Evolutionary conservation across 2,113 vertebrate genomes (phyloP).

Genomic region (Nothobranchius kuhntae): DNA sequence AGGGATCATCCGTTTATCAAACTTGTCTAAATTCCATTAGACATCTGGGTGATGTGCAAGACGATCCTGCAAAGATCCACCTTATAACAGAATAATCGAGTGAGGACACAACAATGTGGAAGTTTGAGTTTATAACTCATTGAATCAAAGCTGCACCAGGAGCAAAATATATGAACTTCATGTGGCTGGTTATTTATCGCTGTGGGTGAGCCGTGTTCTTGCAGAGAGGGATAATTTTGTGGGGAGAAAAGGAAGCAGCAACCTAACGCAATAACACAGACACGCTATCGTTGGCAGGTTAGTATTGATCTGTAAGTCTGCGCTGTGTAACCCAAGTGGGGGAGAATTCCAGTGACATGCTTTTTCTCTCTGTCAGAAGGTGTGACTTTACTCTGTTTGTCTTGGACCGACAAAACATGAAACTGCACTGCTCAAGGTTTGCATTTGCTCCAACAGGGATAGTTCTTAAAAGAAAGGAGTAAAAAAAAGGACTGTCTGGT

Average conservation of each 20-base stretch:
- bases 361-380: conserved; percentile 43
- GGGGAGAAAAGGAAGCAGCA: conserved; percentile 31
- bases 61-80: neutral
- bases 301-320: conserved; percentile 57
- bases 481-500: no score
- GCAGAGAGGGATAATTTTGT: conserved; percentile 26
- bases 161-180: neutral
- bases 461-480: conserved; percentile 5
- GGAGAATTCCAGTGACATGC: conserved; percentile 42
- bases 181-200: neutral
- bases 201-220: conserved; percentile 27
- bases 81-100: neutral
- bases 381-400: conserved; percentile 55
- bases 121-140: neutral
- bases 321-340: conserved; percentile 54
- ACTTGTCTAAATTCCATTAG: neutral
- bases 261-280: conserved; percentile 54
- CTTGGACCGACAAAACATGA: conserved; percentile 29
- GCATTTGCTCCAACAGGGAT: neutral
- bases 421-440: conserved; percentile 14
- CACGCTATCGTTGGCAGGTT: conserved; percentile 61
- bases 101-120: no score
- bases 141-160: neutral
- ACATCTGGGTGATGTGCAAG: neutral
- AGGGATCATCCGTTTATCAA: neutral